Conservation (phyloP, 2,113 vertebrate species). For the Cololabis saira region DNA sequence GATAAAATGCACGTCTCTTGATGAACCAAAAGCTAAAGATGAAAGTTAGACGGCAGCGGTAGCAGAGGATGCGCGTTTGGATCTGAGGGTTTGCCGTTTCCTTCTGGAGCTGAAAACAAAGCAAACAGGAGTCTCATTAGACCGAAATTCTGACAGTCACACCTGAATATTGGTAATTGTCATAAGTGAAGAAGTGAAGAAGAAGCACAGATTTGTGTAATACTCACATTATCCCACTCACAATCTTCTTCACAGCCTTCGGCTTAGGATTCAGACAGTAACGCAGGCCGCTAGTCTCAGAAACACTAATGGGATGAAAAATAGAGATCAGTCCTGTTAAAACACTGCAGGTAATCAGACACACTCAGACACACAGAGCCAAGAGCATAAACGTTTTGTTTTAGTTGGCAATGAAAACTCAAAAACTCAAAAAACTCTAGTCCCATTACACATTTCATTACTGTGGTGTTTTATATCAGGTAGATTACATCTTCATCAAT, state of each 20-base stretch:
- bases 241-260: neutral
- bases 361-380: neutral
- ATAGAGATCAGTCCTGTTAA: neutral
- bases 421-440: no score
- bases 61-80: neutral
- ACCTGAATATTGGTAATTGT: neutral
- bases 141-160: neutral
- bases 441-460: no score
- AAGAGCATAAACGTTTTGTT: neutral
- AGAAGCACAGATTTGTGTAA: neutral
- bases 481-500: no score
- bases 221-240: conserved; percentile 62
- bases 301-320: conserved; percentile 57
- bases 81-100: neutral
- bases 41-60: conserved; percentile 5
- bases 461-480: no score
- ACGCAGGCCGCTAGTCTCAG: conserved; percentile 10
- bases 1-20: conserved; percentile 2
- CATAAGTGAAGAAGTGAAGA: neutral
- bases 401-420: no score
- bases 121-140: conserved; percentile 19
- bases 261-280: conserved; percentile 62
- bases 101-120: conserved; percentile 11
- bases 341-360: neutral
- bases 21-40: neutral